A percentile compares a stretch with the other conserved stretches of the same genome.
phyloP scores from a whole-genome alignment of 2,888 invertebrate genomes.

The Sphaeridia pumilis region DNA sequence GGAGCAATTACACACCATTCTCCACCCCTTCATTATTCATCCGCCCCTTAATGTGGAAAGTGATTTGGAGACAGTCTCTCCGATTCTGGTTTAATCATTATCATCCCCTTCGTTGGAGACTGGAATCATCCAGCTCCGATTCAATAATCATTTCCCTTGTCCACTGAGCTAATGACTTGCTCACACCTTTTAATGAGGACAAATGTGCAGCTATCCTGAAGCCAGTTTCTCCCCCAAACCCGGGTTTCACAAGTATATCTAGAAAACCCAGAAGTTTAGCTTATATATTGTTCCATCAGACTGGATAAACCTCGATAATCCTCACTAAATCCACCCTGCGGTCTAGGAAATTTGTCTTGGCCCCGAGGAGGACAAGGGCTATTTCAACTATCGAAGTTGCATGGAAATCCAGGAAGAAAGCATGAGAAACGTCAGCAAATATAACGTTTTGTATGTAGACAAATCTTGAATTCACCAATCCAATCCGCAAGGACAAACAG shows the following conservation, averaged over 20 bases:
- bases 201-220: not conserved
- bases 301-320: too few species aligned
- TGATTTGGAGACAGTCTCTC: too few species aligned
- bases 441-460: too few species aligned
- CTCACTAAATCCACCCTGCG: too few species aligned
- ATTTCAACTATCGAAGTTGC: not conserved
- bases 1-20: slow-evolving; percentile 5
- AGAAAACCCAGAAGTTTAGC: too few species aligned
- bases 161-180: not conserved
- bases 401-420: too few species aligned
- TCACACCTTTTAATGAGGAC: slow-evolving; percentile 2
- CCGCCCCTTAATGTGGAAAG: not conserved
- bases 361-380: too few species aligned
- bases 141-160: slow-evolving; percentile 3
- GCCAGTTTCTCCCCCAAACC: not conserved
- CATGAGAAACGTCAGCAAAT: too few species aligned
- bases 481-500: too few species aligned
- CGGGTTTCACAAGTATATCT: too few species aligned
- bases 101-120: not conserved
- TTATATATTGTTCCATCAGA: too few species aligned
- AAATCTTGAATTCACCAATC: too few species aligned
- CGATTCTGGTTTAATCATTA: not conserved
- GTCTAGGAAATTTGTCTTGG: not conserved
- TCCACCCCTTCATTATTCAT: not conserved
- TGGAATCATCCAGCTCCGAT: not conserved